Evolutionary conservation across 2,888 invertebrate genomes (phyloP), one percentile per base, ranked within the genome.

Genomic region (Augochlorella aurata): DNA sequence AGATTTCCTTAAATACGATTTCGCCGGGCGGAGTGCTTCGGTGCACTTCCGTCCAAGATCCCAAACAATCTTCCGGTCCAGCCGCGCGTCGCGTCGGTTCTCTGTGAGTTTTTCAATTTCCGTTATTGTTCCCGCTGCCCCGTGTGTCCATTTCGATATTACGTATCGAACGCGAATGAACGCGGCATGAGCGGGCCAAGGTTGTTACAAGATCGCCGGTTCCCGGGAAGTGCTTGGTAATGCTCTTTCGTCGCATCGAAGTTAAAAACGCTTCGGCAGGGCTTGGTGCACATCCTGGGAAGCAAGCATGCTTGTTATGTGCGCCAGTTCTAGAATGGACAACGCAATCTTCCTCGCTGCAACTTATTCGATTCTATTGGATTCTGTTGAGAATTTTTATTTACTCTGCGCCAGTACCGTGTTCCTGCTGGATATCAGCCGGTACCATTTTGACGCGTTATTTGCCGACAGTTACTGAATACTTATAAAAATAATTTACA

Each of bases 1-100:
- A 78, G 71, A 79, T 85, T 81, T 73, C 65, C 66, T 79, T 68
- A 74, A 76, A 85, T 74, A 67, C 74, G 75, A 84, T 84, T 84
- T 76, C 50, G 65, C 47, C 47, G 66, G 58, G 52, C 47, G 58
- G 29, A 73, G 67, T 74, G 54, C 65, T 74, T 66, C 45, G 45
- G 63, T 75, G 67, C 50, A 71, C 74, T 77, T 66, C 66, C 71
- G 58, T 49, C 63, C 67, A 69, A 69, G 65, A 66, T 45, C 61
- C 47, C 79, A 44, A 76, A 67, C 72, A 77, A 80, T 76, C 63
- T 72, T 78, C 66, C 52, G 50, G 61, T 58, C 66, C 58, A 24
- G 29, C n/a, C 44, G 29, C 44, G n/a, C 24, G 29, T 2, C 29
- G 29, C 45, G 29, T 49, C 77, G 24, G 69, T 69, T 68, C 54